phyloP scores from a whole-genome alignment of 1,140 invertebrate species.

The Colletes latitarsis region DNA sequence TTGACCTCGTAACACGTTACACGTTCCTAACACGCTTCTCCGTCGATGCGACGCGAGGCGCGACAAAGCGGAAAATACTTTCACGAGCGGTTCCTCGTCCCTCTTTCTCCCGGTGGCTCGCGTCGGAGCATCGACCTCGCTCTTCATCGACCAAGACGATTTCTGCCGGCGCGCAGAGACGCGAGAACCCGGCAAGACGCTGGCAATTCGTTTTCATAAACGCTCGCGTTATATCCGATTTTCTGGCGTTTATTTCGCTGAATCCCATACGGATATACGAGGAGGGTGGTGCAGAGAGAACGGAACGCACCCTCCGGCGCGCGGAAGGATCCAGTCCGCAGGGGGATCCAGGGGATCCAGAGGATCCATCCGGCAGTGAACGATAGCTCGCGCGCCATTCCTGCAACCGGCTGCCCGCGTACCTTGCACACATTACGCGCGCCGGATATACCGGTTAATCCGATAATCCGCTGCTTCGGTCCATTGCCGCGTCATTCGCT shows the following conservation, averaged over 20 bases:
- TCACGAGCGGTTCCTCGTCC: conserved; percentile 9
- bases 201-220: background rate
- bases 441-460: conserved; percentile 66
- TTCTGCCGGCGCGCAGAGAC: background rate
- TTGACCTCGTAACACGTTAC: too few species aligned
- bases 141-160: background rate
- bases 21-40: too few species aligned
- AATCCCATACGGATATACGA: conserved; percentile 43
- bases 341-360: background rate
- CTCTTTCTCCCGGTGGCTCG: background rate
- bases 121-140: conserved; percentile 13
- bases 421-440: conserved; percentile 49
- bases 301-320: conserved; percentile 28
- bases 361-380: conserved; percentile 51
- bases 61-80: conserved; percentile 24
- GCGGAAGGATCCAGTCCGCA: conserved; percentile 29
- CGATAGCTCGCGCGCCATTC: conserved; percentile 56
- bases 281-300: background rate
- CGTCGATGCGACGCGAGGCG: too few species aligned
- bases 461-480: conserved; percentile 70
- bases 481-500: conserved; percentile 59
- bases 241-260: conserved; percentile 54
- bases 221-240: background rate
- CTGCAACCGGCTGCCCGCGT: conserved; percentile 23
- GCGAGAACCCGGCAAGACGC: background rate